Evolutionary conservation across 2,888 invertebrate genomes (phyloP), one percentile per base, ranked within the genome.

Genomic region (Cancer borealis): DNA sequence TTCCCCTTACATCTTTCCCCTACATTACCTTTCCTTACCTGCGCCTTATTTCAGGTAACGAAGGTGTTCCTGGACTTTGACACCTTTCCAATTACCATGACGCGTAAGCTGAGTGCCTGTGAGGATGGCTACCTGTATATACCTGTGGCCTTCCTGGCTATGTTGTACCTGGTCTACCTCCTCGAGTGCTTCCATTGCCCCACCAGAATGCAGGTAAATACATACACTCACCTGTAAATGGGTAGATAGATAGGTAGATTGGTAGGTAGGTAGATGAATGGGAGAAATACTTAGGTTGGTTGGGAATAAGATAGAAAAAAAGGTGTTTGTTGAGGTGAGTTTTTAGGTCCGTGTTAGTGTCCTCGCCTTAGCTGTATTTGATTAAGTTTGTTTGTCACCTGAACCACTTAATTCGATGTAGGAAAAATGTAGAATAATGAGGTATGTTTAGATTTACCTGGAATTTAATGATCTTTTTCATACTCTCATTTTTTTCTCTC

Each of bases 121-220:
- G 98, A 98, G 96, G 98, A 98, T 95, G 98, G 98, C 91, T 98
- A 98, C 97, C 97, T 98, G 95, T 98, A 98, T 97, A 98, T 98
- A 96, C 98, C 98, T 8, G 97, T 98, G 93, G 98, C 98, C 30
- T 98, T 98, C 96, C 98, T 98, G 96, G 97, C 98, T 91, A 97
- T 98, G 96, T 97, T 98, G 66, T 98, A 98, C 97, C 97, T 98
- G 96, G 98, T 98, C 88, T 98, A 98, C 96, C 97, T 98, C 96
- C 98, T 98, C 96, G 98, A 98, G 96, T 98, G 98, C 96, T 98
- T 98, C 97, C 98, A 98, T 96, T 98, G 98, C 96, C 98, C 98
- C 14, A 98, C 98, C 45, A 97, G 98, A 96, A 97, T 98, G 95
- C 98, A 98, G 96, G 97, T 98, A 92, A 88, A 2, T 8, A 8